phyloP scores from a whole-genome alignment of 2,888 invertebrate species.

The Strigamia maritima region DNA sequence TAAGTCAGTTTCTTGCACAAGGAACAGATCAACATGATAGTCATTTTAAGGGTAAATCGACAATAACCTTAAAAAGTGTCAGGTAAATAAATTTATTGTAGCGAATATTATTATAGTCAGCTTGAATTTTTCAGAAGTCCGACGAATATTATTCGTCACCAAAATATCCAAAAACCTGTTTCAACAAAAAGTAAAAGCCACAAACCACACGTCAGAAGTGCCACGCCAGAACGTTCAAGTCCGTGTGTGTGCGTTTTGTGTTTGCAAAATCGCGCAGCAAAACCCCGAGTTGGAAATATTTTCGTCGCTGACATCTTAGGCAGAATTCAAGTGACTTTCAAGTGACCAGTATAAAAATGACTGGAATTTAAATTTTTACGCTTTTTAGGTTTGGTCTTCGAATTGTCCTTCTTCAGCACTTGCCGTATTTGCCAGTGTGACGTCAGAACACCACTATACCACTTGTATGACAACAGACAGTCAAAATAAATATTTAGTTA shows the following conservation, averaged over 20 bases:
- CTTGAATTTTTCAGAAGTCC: no score
- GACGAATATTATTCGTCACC: neutral
- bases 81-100: neutral
- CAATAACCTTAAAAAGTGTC: neutral
- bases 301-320: conserved; percentile 16
- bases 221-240: neutral
- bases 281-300: neutral
- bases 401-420: neutral
- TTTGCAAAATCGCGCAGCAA: neutral
- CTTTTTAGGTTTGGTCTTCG: neutral
- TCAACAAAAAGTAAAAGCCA: neutral
- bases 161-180: neutral
- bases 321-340: conserved; percentile 16
- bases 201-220: neutral
- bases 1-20: neutral
- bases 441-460: neutral
- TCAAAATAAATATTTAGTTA: neutral
- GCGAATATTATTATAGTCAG: no score
- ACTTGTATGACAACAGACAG: conserved; percentile 8
- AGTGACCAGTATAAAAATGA: neutral
- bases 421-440: neutral
- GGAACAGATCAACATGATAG: no score
- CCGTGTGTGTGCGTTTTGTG: neutral
- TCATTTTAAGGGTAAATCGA: no score
- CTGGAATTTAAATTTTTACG: neutral